A percentile compares a stretch with the other conserved stretches of the same genome.
These are phyloP conservation scores for Timema podura DNA, from an alignment of 2,888 invertebrate species.

Conservation along the genomic window DNA sequence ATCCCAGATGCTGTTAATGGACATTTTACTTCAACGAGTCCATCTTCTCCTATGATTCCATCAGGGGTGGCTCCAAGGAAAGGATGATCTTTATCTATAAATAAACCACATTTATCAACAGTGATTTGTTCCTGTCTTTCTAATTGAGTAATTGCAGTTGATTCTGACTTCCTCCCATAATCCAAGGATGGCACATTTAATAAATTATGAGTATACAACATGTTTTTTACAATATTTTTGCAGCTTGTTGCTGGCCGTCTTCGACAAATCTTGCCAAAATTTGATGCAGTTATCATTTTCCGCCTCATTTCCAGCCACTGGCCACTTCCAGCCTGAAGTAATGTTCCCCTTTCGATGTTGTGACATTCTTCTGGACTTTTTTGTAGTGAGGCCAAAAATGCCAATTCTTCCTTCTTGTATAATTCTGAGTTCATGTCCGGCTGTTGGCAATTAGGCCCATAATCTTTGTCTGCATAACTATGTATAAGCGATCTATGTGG, in stretches of 20 bases:
- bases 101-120: conserved; percentile 34
- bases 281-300: not conserved
- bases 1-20: conserved; percentile 28
- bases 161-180: conserved; percentile 31
- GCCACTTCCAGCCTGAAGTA: not conserved
- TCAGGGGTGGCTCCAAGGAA: conserved; percentile 34
- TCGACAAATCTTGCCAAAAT: not conserved
- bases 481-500: not conserved
- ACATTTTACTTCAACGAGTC: conserved; percentile 35
- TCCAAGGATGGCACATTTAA: conserved; percentile 20
- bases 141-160: conserved; percentile 27
- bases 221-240: not conserved
- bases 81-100: conserved; percentile 33
- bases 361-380: conserved; percentile 33
- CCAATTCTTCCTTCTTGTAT: not conserved
- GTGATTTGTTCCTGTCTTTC: conserved; percentile 24
- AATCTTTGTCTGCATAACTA: not conserved
- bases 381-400: not conserved
- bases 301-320: not conserved
- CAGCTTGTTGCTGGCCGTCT: not conserved
- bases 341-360: too few species aligned
- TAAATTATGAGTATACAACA: not conserved
- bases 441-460: conserved; percentile 1
- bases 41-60: conserved; percentile 31
- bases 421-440: not conserved